Evolutionary conservation across 2,113 vertebrate species (phyloP).

Genomic region (pig (Sus scrofa)): T2T-Sscrofa CM000828.6:72497001-72497500

Average conservation of each 20-base stretch:
- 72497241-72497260: background rate
- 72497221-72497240: background rate
- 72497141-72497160: background rate
- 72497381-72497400: background rate
- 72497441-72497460: rapidly evolving
- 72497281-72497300: conserved; percentile 7
- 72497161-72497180: background rate
- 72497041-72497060: background rate
- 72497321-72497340: background rate
- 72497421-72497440: background rate
- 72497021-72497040: background rate
- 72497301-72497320: background rate
- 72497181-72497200: background rate
- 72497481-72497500: rapidly evolving
- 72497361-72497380: background rate
- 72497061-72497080: background rate
- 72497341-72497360: background rate
- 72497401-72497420: conserved; percentile 48
- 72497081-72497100: background rate
- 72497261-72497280: background rate
- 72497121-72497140: background rate
- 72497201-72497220: background rate
- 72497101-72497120: background rate
- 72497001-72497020: background rate
- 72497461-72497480: background rate